These are phyloP conservation scores for Rosalia funebris DNA, from an alignment of 2,888 invertebrate species.

Conservation along the genomic window DNA sequence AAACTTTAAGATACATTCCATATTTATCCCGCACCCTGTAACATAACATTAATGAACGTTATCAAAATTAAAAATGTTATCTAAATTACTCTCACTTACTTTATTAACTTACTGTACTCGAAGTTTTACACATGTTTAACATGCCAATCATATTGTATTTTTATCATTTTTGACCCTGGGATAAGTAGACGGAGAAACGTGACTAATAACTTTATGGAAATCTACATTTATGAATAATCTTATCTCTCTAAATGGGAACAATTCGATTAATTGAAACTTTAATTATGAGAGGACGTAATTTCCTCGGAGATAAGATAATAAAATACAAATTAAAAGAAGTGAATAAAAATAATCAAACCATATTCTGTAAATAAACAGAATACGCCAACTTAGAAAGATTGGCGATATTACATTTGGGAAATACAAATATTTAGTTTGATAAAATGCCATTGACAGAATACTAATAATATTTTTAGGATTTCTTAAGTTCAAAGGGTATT, in stretches of 20 bases:
- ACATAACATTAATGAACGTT: too few species aligned
- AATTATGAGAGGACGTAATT: background rate
- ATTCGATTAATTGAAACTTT: background rate
- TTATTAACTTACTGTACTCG: too few species aligned
- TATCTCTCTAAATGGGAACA: background rate
- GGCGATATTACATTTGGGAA: conserved; percentile 1
- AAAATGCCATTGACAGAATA: conserved; percentile 11
- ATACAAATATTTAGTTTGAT: conserved; percentile 17
- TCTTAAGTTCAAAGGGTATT: too few species aligned
- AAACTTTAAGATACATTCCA: too few species aligned
- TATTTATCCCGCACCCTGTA: too few species aligned
- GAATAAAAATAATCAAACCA: conserved; percentile 9
- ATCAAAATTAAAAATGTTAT: too few species aligned
- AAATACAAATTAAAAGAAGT: conserved; percentile 11
- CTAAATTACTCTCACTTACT: too few species aligned
- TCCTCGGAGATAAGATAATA: conserved; percentile 8
- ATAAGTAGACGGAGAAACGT: background rate
- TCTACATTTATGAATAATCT: background rate
- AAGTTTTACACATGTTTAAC: too few species aligned
- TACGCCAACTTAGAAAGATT: conserved; percentile 3
- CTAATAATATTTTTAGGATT: too few species aligned
- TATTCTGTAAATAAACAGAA: conserved; percentile 17
- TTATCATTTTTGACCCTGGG: too few species aligned
- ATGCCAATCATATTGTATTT: too few species aligned
- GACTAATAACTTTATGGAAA: background rate